Evolutionary conservation across 2,113 vertebrate genomes (phyloP), one percentile per base, ranked within the genome.

Genomic region (Cyphomyrus discorhynchus): DNA sequence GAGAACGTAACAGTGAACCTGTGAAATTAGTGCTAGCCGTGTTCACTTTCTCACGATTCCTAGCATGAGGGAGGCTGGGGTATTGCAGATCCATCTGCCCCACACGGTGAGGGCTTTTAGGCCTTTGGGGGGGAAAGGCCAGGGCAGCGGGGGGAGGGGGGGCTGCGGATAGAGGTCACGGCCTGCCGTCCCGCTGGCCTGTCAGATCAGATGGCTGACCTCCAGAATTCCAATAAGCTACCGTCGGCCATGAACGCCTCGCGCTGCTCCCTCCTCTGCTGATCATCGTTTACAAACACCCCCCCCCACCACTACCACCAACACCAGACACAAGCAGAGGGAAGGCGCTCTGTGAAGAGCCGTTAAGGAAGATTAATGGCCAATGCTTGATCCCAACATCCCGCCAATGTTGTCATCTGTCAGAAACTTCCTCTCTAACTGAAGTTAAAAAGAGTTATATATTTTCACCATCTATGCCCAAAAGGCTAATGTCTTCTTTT

Each of bases 341-440:
- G 91, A 92, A 92, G 94, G 53, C 89, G 35, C 35, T 42, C 74
- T 19, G 53, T 89, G 88, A 91, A 88, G 94, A 95, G 95, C 95
- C 94, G 95, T 94, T 92, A 95, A 95, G 92, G 91, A 82, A 91
- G 84, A 89, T 92, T 92, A 94, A 93, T 89, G 77, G 91, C 87
- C 89, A 87, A 88, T 74, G 88, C 90, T 74, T 92, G 52, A 24
- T 89, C 91, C 93, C 70, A 35, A 91, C 87, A 92, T 90, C 91
- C 90, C 92, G 90, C 87, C 91, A 90, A 83, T 74, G 88, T 80
- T 89, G 90, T 91, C 53, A 89, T 84, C 92, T 93, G 93, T 94
- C 94, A 93, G 83, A 94, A 92, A 92, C 56, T 62, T 86, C 46
- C 89, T 56, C 89, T 91, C 47, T 58, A 90, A 74, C 90, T 90